A percentile compares a stretch with the other conserved stretches of the same genome.
These are phyloP conservation scores for Paguma larvata DNA, from an alignment of 2,797 vertebrate species.

Conservation along the genomic window DNA sequence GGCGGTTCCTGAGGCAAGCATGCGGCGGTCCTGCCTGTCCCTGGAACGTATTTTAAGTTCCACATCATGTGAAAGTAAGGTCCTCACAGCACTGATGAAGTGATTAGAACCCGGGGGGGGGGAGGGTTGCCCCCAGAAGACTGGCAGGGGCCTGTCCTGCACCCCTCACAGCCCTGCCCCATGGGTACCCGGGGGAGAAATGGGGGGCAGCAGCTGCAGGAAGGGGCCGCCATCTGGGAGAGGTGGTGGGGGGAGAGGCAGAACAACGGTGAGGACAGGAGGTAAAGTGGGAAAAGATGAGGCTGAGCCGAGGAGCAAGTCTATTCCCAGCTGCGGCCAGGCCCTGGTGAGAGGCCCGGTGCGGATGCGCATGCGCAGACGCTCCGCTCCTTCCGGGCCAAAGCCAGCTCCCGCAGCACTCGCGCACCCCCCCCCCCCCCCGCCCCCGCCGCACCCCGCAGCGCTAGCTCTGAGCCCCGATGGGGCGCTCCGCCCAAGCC, in stretches of 20 bases:
- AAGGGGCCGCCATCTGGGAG: background rate
- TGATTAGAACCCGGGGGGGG: background rate
- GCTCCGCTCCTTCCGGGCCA: rapidly evolving
- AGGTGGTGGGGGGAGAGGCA: no score
- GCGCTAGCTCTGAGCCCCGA: background rate
- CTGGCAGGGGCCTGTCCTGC: background rate
- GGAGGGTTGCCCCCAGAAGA: background rate
- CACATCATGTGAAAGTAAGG: background rate
- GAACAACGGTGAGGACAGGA: background rate
- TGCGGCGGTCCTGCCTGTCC: background rate
- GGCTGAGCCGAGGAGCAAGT: background rate
- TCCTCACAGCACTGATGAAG: background rate
- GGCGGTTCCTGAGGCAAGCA: background rate
- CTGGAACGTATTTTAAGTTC: background rate
- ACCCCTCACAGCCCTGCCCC: background rate
- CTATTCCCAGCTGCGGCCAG: rapidly evolving
- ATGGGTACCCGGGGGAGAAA: background rate
- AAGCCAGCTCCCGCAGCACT: no score
- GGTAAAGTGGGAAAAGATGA: background rate
- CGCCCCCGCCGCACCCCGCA: rapidly evolving
- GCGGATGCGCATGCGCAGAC: rapidly evolving
- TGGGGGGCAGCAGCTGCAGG: background rate
- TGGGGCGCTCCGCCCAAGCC: rapidly evolving
- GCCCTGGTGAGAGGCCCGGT: rapidly evolving
- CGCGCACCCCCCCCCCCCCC: no score